Evolutionary conservation across 1,140 invertebrate species (phyloP), one percentile per base, ranked within the genome.

Genomic region (Dufourea novaeangliae): DNA sequence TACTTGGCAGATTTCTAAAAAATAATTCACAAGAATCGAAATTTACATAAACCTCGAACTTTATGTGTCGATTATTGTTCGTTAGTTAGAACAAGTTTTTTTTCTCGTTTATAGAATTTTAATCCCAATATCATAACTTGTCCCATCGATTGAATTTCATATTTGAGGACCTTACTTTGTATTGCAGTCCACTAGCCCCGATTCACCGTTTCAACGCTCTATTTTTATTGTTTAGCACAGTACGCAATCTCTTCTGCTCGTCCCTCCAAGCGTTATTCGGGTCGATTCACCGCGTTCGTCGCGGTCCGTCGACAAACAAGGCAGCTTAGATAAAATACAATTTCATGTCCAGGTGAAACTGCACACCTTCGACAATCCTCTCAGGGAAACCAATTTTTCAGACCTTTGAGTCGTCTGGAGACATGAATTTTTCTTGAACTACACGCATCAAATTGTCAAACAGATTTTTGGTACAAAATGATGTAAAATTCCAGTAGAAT

Each of bases 191-290:
- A 62, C 27, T 70, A 71, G 56, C 69, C 41, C 22, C 41, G 27
- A 46, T 71, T 71, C n/a, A 17, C 1, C 2, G 37, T 20, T 39
- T n/a, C 29, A n/a, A 10, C 68, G 37, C 44, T 73, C 70, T 73
- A 63, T 73, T 63, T 73, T 73, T 64, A 73, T 73, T 73, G 59
- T 73, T 56, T 39, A 29, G n/a, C 44, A 7, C 29, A 14, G 17
- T 52, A 52, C 11, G 70, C 70, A 54, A 64, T 63, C 44, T 63
- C 14, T 37, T 27, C 70, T 10, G 2, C 56, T 37, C n/a, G 17
- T 2, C 32, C 32, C 70, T 50, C 32, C 22, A 41, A 22, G 11
- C 59, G 44, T 4, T 63, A 54, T 39, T 52, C 29, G 25, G 32
- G 44, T 73, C 70, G 70, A 52, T 39, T 25, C n/a, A 8, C 8